phyloP scores from a whole-genome alignment of 2,888 invertebrate species.

The Tenthredo distinguenda region DNA sequence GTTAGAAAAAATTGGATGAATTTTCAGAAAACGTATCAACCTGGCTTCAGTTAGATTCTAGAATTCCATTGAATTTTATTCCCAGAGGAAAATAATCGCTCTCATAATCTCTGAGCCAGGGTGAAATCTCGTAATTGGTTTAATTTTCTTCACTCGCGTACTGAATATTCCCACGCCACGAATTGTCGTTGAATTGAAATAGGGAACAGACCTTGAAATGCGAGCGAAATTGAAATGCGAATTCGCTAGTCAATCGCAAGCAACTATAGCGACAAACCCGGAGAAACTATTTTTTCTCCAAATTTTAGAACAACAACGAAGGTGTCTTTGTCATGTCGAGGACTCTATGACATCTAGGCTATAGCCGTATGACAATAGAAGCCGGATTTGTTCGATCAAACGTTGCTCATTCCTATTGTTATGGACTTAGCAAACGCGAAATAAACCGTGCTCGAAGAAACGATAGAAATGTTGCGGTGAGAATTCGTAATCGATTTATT shows the following conservation, averaged over 20 bases:
- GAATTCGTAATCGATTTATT: constrained; percentile 9
- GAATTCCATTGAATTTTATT: background rate
- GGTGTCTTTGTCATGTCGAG: background rate
- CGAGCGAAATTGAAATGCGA: background rate
- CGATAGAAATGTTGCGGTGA: background rate
- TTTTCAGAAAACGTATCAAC: background rate
- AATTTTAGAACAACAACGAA: background rate
- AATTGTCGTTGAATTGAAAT: background rate
- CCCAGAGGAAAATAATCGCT: background rate
- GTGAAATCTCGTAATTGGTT: background rate
- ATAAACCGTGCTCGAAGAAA: background rate
- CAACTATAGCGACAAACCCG: background rate
- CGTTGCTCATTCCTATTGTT: background rate
- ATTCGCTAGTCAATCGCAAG: background rate
- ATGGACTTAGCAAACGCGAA: background rate
- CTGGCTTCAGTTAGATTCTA: background rate
- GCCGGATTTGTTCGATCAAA: background rate
- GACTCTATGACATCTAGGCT: background rate
- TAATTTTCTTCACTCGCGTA: background rate
- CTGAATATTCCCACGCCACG: background rate
- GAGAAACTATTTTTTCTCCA: background rate
- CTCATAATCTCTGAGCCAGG: background rate
- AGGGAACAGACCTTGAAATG: background rate
- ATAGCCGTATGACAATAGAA: background rate
- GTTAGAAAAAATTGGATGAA: background rate